Evolutionary conservation across 2,113 vertebrate species (phyloP).

Genomic region (Festucalex cinctus): DNA sequence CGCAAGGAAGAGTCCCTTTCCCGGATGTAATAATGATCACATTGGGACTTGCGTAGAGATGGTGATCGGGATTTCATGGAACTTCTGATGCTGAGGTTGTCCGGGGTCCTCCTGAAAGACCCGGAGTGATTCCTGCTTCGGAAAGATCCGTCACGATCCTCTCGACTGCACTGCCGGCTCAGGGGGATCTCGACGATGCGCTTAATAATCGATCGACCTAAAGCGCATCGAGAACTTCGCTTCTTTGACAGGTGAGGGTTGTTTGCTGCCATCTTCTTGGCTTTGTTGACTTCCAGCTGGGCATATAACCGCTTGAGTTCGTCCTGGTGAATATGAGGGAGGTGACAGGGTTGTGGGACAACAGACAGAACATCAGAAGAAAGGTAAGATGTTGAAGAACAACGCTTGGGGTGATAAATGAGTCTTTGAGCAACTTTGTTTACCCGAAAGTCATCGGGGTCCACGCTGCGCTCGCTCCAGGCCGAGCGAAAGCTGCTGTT

Average conservation of each 20-base stretch:
- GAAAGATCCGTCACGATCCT: slow-evolving; percentile 72
- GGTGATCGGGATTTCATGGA: slow-evolving; percentile 60
- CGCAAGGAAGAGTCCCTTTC: slow-evolving; percentile 64
- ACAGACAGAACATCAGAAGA: slow-evolving; percentile 43
- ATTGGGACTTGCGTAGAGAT: slow-evolving; percentile 69
- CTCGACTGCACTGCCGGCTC: slow-evolving; percentile 74
- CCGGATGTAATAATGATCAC: slow-evolving; percentile 64
- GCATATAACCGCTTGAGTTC: slow-evolving; percentile 93
- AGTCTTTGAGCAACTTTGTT: slow-evolving; percentile 34
- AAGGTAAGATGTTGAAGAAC: slow-evolving; percentile 26
- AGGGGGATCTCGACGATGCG: slow-evolving; percentile 76
- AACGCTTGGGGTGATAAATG: slow-evolving; percentile 31
- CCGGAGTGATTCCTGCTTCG: slow-evolving; percentile 47
- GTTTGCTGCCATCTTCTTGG: slow-evolving; percentile 82
- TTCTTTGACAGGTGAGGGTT: slow-evolving; percentile 92
- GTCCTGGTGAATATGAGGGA: slow-evolving; percentile 71
- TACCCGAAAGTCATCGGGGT: slow-evolving; percentile 95
- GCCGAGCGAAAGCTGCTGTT: slow-evolving; percentile 88
- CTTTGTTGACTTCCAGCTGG: slow-evolving; percentile 87
- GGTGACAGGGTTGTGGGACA: slow-evolving; percentile 30
- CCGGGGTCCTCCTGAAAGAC: slow-evolving; percentile 63
- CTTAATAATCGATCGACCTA: slow-evolving; percentile 78
- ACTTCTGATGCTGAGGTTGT: slow-evolving; percentile 54
- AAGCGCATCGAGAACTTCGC: slow-evolving; percentile 72
- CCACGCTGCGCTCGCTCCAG: slow-evolving; percentile 89